Evolutionary conservation across 2,797 vertebrate species (phyloP), one percentile per base, ranked within the genome.

Genomic region (Epinephelus coioides): DNA sequence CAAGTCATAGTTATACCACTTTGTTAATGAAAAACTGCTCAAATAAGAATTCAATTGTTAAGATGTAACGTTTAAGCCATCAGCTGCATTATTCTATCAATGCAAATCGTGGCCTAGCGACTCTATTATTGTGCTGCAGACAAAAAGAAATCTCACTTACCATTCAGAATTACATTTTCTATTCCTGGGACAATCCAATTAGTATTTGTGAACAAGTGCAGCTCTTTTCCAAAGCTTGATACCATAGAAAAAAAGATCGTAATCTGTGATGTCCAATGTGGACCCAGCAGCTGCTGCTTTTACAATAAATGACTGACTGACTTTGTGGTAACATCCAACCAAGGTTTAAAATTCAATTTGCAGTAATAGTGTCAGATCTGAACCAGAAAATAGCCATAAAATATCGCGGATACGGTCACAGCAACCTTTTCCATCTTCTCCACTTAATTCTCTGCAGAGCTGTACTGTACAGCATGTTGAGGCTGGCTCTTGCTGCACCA

Each of bases 141-240:
- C 87, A 85, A 87, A 83, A 84, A 75, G 40, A 73, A 67, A 86
- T 84, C 55, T 79, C 67, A 44, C 79, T 87, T 72, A 69, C 83
- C 73, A 86, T 79, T 56, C 81, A 66, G 82, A 49, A 86, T 86
- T 63, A 74, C 73, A 82, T 84, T 83, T 83, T 82, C 74, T 75
- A 47, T 82, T 90, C 62, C 49, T 51, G 53, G 69, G 80, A 89
- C 74, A 80, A 87, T 90, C 80, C 74, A 89, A 84, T 90, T 89
- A 85, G 64, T 78, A 76, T 88, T 91, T 86, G 78, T 82, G 80
- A 89, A 84, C 51, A 74, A 79, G 81, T 64, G 46, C 69, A 82
- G 78, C 67, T 76, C 68, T 71, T 82, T 62, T 44, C 18, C 30
- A 71, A 79, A 85, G 70, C 68, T 75, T 56, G 62, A 83, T 80